phyloP scores from a whole-genome alignment of 2,888 invertebrate genomes.

The Stenotaenia linearis region DNA sequence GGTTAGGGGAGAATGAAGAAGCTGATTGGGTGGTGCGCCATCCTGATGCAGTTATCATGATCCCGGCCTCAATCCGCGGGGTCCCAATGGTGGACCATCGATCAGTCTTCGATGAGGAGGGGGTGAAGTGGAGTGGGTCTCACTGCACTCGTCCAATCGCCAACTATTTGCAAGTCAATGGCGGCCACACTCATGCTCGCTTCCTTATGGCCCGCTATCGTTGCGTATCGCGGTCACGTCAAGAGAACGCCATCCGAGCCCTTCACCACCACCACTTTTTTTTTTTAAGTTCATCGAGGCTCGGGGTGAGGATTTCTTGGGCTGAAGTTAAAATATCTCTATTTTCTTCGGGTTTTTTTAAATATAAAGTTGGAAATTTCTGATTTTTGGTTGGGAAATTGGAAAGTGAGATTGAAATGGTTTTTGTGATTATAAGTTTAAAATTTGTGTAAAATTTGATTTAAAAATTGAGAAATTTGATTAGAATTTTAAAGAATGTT shows the following conservation, averaged over 20 bases:
- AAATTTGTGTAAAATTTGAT: too few relatives aligned
- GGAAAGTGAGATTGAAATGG: too few relatives aligned
- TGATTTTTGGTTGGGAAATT: too few relatives aligned
- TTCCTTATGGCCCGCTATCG: neutral
- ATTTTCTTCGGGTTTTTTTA: too few relatives aligned
- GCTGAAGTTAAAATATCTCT: too few relatives aligned
- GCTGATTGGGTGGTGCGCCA: constrained; percentile 13
- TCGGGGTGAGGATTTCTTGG: neutral
- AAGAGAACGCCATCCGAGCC: neutral
- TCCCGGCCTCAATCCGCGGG: neutral
- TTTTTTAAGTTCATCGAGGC: neutral
- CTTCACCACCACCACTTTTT: neutral
- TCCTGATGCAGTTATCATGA: constrained; percentile 27
- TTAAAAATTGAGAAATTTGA: too few relatives aligned
- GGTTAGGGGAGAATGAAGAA: neutral
- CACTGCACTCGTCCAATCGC: neutral
- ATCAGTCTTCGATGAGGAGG: constrained; percentile 27
- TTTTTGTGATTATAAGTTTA: too few relatives aligned
- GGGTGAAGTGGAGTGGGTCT: neutral
- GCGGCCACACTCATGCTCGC: neutral
- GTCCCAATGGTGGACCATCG: constrained; percentile 27
- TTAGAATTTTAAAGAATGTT: too few relatives aligned
- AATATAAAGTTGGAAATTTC: too few relatives aligned
- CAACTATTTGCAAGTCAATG: constrained; percentile 19
- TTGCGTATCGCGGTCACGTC: constrained; percentile 21